Percentiles rank a stretch among this genome's conserved stretches.
Conservation (phyloP, 1,140 invertebrate species). For the Pogonomyrmex barbatus region DNA sequence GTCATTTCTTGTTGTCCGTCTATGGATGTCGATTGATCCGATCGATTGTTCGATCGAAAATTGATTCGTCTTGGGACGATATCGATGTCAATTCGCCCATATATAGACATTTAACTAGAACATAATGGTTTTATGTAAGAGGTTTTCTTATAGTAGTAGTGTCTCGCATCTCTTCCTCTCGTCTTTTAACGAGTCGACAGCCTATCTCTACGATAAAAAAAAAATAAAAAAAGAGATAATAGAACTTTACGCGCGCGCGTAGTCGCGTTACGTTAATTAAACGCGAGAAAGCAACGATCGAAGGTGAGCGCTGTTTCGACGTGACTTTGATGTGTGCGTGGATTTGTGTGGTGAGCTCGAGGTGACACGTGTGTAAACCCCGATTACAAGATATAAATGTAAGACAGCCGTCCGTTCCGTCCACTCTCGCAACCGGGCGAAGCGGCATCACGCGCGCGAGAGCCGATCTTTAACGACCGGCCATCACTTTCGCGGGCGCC, state of each 20-base stretch:
- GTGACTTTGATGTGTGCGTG: conserved; percentile 18
- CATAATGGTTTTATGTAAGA: not conserved
- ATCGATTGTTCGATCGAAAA: not conserved
- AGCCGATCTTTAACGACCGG: conserved; percentile 61
- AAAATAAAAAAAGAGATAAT: not conserved
- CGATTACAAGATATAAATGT: conserved; percentile 57
- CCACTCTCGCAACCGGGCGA: conserved; percentile 24
- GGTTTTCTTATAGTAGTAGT: not conserved
- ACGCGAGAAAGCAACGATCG: not conserved
- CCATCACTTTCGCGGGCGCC: conserved; percentile 64
- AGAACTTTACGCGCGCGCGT: not conserved
- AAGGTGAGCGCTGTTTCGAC: not conserved
- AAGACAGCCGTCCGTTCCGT: conserved; percentile 36
- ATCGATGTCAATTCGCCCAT: not conserved
- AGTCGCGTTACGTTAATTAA: not conserved
- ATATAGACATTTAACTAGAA: not conserved
- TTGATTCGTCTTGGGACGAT: not conserved
- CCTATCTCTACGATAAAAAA: not conserved
- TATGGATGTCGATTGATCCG: not conserved
- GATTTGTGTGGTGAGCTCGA: conserved; percentile 9
- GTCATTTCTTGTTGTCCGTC: not conserved
- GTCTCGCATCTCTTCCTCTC: not conserved
- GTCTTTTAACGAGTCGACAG: not conserved
- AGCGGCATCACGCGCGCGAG: conserved; percentile 43
- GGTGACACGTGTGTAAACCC: conserved; percentile 50